phyloP scores from a whole-genome alignment of 2,797 vertebrate species.

The Cephalopachus bancanus region DNA sequence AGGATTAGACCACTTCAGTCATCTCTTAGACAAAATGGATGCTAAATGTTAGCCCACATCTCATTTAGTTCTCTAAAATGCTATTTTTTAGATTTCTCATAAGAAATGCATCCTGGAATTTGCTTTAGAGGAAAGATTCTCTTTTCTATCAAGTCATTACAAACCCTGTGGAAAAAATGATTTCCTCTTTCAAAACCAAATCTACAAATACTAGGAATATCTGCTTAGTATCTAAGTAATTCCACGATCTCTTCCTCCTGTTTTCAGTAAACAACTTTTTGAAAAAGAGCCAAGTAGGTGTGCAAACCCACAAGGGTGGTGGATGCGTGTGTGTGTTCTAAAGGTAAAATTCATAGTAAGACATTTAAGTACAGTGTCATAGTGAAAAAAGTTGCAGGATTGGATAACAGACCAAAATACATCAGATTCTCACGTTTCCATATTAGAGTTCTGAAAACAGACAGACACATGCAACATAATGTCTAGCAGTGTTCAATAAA shows the following conservation, averaged over 20 bases:
- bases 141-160: slow-evolving; percentile 30
- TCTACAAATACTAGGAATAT: slow-evolving; percentile 10
- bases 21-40: not conserved
- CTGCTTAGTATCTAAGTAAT: not conserved
- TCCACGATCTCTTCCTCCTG: not conserved
- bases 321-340: not conserved
- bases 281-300: slow-evolving; percentile 46
- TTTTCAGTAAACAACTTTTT: slow-evolving; percentile 55
- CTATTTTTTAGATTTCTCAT: not conserved
- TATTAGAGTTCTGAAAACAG: not conserved
- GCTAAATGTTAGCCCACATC: not conserved
- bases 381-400: not conserved
- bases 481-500: not conserved
- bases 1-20: not conserved
- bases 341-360: not conserved
- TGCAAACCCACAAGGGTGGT: not conserved
- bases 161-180: not conserved
- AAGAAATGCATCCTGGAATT: slow-evolving; percentile 1
- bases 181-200: slow-evolving; percentile 5
- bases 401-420: not conserved
- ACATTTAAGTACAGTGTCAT: not conserved
- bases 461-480: not conserved
- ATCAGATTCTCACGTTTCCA: not conserved
- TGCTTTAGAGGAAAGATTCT: not conserved
- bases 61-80: not conserved